Evolutionary conservation across 2,113 vertebrate species (phyloP).

Genomic region (Entomyzon cyanotis): DNA sequence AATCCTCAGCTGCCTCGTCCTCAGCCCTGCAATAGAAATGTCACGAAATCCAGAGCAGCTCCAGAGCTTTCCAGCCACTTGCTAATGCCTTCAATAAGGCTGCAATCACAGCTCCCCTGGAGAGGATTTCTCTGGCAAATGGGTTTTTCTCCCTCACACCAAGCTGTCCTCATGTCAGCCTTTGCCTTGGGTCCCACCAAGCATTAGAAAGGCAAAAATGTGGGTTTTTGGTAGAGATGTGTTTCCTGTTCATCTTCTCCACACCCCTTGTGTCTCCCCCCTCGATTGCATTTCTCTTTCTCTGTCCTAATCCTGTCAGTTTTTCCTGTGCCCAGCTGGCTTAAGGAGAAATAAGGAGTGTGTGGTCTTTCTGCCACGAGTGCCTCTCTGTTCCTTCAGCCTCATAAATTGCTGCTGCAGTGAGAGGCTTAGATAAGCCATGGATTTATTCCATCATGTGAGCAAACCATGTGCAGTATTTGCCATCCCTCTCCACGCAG

Average conservation of each 20-base stretch:
- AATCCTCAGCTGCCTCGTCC: neutral
- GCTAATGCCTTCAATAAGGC: neutral
- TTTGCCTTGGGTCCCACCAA: neutral
- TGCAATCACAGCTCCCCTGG: neutral
- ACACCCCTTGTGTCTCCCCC: neutral
- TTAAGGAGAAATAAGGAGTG: neutral
- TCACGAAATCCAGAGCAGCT: neutral
- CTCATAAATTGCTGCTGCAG: neutral
- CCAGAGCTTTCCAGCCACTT: neutral
- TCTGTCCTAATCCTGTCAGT: neutral
- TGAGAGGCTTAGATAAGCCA: neutral
- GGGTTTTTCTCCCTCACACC: neutral
- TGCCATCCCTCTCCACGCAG: neutral
- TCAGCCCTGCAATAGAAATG: conserved; percentile 6
- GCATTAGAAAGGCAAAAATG: neutral
- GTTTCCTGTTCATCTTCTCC: neutral
- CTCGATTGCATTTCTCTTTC: neutral
- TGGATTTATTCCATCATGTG: neutral
- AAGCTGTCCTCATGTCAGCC: neutral
- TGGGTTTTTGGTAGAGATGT: neutral
- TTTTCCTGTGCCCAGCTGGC: neutral
- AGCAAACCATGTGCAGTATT: neutral
- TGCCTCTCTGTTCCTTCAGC: neutral
- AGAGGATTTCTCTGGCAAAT: neutral
- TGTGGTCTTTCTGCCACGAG: neutral